Conservation (phyloP, 2,888 invertebrate genomes). For the Geophilus truncorum region DNA sequence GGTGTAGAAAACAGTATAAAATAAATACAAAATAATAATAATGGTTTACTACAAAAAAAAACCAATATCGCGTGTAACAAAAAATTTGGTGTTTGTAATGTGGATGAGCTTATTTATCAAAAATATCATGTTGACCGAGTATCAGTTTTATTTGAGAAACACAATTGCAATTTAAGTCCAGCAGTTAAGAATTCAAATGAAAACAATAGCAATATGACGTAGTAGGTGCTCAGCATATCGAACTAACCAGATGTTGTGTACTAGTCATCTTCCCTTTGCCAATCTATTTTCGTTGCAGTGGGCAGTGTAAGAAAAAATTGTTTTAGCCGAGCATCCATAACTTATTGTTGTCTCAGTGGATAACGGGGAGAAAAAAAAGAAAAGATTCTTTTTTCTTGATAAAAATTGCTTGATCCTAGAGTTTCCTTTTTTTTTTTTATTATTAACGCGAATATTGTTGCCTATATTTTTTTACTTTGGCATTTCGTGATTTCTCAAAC, state of each 20-base stretch:
- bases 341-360: neutral
- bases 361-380: neutral
- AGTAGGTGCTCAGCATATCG: neutral
- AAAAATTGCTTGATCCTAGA: neutral
- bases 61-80: neutral
- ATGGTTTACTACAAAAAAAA: no score
- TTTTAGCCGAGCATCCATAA: neutral
- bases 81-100: conserved; percentile 1
- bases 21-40: neutral
- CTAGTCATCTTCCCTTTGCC: neutral
- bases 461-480: neutral
- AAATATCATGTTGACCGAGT: conserved; percentile 5
- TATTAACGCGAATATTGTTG: no score
- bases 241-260: neutral
- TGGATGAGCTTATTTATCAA: neutral
- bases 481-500: neutral
- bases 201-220: conserved; percentile 12
- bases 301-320: neutral
- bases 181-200: neutral
- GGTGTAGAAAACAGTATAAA: neutral
- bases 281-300: neutral
- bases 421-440: no score
- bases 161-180: conserved; percentile 4
- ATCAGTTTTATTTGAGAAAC: neutral
- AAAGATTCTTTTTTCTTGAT: neutral